phyloP scores from a whole-genome alignment of 1,140 invertebrate genomes.

The Drosophila sturtevanti region DNA sequence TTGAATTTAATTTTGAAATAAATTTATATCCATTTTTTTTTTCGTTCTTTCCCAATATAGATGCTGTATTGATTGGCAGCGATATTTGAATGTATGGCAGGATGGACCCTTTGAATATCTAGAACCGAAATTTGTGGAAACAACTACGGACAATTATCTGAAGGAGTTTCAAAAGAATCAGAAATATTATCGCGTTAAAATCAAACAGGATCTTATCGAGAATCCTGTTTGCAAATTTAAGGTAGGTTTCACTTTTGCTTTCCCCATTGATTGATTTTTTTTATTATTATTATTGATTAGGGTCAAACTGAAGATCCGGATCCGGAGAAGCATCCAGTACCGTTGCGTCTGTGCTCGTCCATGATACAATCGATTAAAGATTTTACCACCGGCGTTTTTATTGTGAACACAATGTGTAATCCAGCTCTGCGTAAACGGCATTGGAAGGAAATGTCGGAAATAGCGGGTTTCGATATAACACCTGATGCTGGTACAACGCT shows the following conservation, averaged over 20 bases:
- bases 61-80: constrained; percentile 89
- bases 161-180: constrained; percentile 90
- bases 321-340: constrained; percentile 89
- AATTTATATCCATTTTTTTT: neutral
- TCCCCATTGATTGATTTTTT: fast-evolving
- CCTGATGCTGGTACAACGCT: constrained; percentile 93
- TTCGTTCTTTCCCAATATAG: constrained; percentile 47
- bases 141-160: constrained; percentile 88
- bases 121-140: constrained; percentile 88
- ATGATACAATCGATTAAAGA: constrained; percentile 89
- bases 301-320: constrained; percentile 90
- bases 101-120: constrained; percentile 95
- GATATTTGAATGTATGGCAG: constrained; percentile 93
- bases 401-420: constrained; percentile 94
- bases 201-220: constrained; percentile 89
- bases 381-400: constrained; percentile 91
- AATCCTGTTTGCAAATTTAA: constrained; percentile 86
- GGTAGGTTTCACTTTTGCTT: constrained; percentile 52
- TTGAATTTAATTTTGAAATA: too few relatives aligned
- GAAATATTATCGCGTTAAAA: constrained; percentile 91
- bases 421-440: constrained; percentile 92
- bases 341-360: constrained; percentile 89
- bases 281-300: constrained; percentile 51
- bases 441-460: constrained; percentile 94
- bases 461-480: constrained; percentile 91